Percentiles rank a stretch among this genome's conserved stretches.
phyloP scores from a whole-genome alignment of 2,113 vertebrate genomes.

The Microcebus jonahi region DNA sequence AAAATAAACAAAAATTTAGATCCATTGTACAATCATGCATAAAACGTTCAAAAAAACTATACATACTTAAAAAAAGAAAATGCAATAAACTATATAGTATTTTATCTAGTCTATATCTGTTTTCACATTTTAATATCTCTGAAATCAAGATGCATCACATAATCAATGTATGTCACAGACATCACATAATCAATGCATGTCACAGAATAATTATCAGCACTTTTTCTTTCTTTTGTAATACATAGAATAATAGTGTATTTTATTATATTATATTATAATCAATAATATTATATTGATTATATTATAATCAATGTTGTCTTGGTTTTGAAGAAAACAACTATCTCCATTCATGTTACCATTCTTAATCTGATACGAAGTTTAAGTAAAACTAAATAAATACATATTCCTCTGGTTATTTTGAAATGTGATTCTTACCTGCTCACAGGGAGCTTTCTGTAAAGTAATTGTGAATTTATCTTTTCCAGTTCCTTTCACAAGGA shows the following conservation, averaged over 20 bases:
- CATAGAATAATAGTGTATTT: not conserved
- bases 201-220: not conserved
- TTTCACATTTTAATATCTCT: constrained; percentile 23
- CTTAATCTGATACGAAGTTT: not conserved
- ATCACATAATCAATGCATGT: not conserved
- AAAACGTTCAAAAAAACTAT: constrained; percentile 49
- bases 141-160: not conserved
- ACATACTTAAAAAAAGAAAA: constrained; percentile 51
- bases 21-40: constrained; percentile 27
- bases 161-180: not conserved
- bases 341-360: not conserved
- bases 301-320: not conserved
- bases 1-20: constrained; percentile 65
- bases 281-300: no score
- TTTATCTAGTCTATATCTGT: not conserved
- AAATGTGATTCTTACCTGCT: constrained; percentile 87
- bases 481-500: constrained; percentile 94
- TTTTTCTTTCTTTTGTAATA: not conserved
- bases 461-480: constrained; percentile 94
- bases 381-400: not conserved
- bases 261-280: not conserved
- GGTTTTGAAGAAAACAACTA: constrained; percentile 39
- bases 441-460: constrained; percentile 94
- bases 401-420: not conserved
- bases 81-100: not conserved